Evolutionary conservation across 1,140 invertebrate species (phyloP), one percentile per base, ranked within the genome.

Genomic region (Nasonia longicornis): DNA sequence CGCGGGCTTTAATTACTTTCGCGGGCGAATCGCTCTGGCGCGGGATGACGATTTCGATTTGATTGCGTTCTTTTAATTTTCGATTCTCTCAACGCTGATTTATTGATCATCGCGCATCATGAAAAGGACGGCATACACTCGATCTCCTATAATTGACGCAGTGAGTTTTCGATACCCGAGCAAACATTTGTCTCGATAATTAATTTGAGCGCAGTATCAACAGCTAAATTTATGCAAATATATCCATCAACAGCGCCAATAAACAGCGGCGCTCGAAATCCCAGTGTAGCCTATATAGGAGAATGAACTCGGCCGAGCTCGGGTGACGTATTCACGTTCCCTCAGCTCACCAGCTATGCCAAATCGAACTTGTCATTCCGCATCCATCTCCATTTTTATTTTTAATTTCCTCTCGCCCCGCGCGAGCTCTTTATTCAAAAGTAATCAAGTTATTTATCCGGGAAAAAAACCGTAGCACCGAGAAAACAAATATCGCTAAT

Each of bases 401-500:
- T 58, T 16, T 29, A 11, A 67, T 67, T 67, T 67, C 7, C 64
- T 12, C 22, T 67, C 26, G 10, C 6, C n/a, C 6, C n/a, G 26
- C 64, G 22, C 64, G 11, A 14, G 10, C 11, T 20, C 70, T 31
- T 72, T 42, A 72, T 72, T 72, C 35, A 29, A 72, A 72, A 72
- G 10, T 72, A 72, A 72, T 72, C 8, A 72, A 72, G 70, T 42
- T 72, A 42, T 72, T 72, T 38, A 1, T 4, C 8, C 10, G 35
- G 16, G 8, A 20, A 22, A 72, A 72, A 72, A 72, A 42, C 8
- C 3, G 67, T 12, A 16, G 42, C 38, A 20, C 31, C 35, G 11
- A 26, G 70, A 72, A 45, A 38, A 11, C 69, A 71, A 71, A 72
- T 72, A 72, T 42, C 70, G 26, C 31, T 72, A 72, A 72, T 72